phyloP scores from a whole-genome alignment of 2,113 vertebrate species.

The Cephalophus harveyi region DNA sequence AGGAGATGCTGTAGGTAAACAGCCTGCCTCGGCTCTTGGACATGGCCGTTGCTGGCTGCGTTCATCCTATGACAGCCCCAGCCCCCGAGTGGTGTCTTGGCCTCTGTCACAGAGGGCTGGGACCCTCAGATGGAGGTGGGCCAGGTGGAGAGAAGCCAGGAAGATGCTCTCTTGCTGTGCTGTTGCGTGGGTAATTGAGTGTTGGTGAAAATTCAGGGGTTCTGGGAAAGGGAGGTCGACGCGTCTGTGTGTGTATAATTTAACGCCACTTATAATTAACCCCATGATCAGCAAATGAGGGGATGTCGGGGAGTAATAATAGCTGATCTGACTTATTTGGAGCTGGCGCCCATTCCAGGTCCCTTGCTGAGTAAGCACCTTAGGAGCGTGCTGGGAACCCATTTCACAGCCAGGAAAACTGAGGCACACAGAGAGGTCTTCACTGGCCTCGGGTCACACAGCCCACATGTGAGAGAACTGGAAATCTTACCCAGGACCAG shows the following conservation, averaged over 20 bases:
- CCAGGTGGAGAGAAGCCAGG: background rate
- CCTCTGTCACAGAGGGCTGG: background rate
- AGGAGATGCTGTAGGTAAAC: fast-evolving
- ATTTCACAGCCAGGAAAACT: background rate
- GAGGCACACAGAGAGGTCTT: background rate
- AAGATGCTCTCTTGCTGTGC: fast-evolving
- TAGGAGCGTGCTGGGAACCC: fast-evolving
- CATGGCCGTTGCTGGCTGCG: fast-evolving
- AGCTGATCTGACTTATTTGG: background rate
- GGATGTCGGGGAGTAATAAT: background rate
- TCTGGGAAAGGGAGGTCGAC: background rate
- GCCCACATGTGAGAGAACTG: fast-evolving
- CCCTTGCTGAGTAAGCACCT: background rate
- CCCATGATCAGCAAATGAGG: conserved; percentile 39
- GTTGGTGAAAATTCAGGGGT: conserved; percentile 13
- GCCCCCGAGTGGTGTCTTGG: fast-evolving
- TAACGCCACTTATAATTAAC: conserved; percentile 49
- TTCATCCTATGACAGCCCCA: fast-evolving
- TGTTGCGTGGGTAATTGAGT: background rate
- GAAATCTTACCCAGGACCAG: background rate
- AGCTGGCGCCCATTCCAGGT: background rate
- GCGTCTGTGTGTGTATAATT: conserved; percentile 44
- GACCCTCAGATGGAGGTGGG: background rate
- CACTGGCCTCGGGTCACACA: background rate
- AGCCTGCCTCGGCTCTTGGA: fast-evolving